Evolutionary conservation across 2,113 vertebrate species (phyloP).

Genomic region (Chauna torquata): DNA sequence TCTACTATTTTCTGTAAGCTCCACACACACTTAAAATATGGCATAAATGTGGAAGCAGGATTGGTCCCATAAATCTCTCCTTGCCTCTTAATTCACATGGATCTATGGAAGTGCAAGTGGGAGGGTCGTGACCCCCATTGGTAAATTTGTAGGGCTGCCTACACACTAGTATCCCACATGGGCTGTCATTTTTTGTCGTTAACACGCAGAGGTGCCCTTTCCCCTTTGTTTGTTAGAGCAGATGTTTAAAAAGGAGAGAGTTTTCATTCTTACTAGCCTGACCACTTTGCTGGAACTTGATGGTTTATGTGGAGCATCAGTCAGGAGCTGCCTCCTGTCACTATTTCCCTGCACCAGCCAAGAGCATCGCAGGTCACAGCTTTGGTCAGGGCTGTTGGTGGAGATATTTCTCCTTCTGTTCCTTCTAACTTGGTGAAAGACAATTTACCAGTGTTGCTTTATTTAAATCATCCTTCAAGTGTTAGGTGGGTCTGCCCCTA

Average conservation of each 20-base stretch:
- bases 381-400: background rate
- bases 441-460: background rate
- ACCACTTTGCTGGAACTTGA: background rate
- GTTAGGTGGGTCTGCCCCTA: background rate
- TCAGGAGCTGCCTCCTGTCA: background rate
- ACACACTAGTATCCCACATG: slow-evolving; percentile 7
- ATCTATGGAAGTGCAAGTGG: background rate
- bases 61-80: background rate
- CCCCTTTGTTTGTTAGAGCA: slow-evolving; percentile 61
- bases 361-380: background rate
- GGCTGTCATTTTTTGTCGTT: slow-evolving; percentile 24
- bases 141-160: slow-evolving; percentile 69
- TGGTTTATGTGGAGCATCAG: background rate
- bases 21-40: background rate
- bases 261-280: background rate
- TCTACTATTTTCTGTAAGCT: background rate
- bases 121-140: slow-evolving; percentile 68
- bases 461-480: background rate
- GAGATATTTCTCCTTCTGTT: background rate
- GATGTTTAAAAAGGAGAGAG: slow-evolving; percentile 8
- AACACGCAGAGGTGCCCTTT: slow-evolving; percentile 29
- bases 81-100: background rate
- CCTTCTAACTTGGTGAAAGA: background rate
- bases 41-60: background rate
- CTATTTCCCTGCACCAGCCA: background rate